Conservation (phyloP, 1,140 invertebrate genomes). For the Ctenoplectra terminalis region DNA sequence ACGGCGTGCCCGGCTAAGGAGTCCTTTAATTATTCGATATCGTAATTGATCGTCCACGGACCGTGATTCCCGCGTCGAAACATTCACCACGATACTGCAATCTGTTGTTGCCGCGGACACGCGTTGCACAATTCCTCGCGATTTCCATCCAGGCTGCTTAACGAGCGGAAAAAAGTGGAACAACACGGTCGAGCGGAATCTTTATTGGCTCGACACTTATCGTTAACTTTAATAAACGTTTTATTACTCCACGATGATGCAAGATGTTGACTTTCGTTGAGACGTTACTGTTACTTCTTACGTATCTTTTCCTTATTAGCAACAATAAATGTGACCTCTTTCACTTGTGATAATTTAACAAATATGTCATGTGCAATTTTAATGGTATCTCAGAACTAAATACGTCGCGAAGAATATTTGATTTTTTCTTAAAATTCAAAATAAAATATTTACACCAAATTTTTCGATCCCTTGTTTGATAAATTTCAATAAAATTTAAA, state of each 20-base stretch:
- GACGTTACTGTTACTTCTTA: neutral
- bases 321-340: too few relatives aligned
- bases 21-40: slow-evolving; percentile 61
- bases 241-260: neutral
- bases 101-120: neutral
- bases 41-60: slow-evolving; percentile 15
- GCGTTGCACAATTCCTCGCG: neutral
- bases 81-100: slow-evolving; percentile 17
- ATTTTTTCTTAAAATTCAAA: too few relatives aligned
- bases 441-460: too few relatives aligned
- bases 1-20: slow-evolving; percentile 43
- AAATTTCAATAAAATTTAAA: too few relatives aligned
- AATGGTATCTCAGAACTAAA: too few relatives aligned
- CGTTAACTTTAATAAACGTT: neutral
- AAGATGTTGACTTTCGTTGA: neutral
- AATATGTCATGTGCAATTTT: too few relatives aligned
- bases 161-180: neutral
- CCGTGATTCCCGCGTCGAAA: slow-evolving; percentile 11
- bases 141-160: neutral
- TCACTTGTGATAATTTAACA: too few relatives aligned
- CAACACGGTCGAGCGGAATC: neutral
- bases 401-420: too few relatives aligned
- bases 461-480: too few relatives aligned
- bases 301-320: too few relatives aligned
- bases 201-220: neutral